A percentile compares a stretch with the other conserved stretches of the same genome.
Conservation (phyloP, 2,113 vertebrate genomes). For the Otocyon megalotis region DNA sequence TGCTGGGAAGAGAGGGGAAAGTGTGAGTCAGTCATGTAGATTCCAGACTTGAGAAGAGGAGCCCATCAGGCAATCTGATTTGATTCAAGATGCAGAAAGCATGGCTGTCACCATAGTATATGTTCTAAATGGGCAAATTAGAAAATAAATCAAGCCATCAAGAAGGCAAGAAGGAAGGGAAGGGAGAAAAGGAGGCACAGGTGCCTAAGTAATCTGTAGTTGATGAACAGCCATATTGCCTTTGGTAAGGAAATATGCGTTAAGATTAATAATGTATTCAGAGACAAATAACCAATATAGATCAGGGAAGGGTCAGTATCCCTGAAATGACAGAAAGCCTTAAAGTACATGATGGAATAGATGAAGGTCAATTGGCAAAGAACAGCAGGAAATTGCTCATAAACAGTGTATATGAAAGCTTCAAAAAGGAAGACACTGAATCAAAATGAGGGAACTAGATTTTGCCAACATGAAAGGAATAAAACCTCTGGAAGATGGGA, state of each 20-base stretch:
- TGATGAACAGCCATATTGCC: conserved; percentile 41
- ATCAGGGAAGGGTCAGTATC: not conserved
- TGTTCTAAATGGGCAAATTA: conserved; percentile 24
- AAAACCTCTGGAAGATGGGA: not conserved
- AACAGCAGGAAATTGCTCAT: conserved; percentile 62
- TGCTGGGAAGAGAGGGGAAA: not conserved
- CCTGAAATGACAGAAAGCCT: conserved; percentile 33
- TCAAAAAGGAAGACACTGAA: conserved; percentile 9
- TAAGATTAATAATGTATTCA: conserved; percentile 10
- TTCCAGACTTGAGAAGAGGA: not conserved
- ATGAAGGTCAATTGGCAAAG: conserved; percentile 65
- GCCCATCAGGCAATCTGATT: not conserved
- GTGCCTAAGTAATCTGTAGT: not conserved
- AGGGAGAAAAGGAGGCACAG: not conserved
- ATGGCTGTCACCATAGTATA: not conserved
- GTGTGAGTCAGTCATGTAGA: not conserved
- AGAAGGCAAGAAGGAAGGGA: not conserved
- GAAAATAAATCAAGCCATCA: conserved; percentile 51
- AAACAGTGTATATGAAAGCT: conserved; percentile 22
- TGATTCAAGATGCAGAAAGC: not conserved
- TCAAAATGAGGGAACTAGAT: conserved; percentile 50
- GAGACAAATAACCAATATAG: conserved; percentile 46
- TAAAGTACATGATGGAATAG: not conserved
- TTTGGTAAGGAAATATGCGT: not conserved
- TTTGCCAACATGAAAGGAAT: not conserved